Evolutionary conservation across 1,140 invertebrate genomes (phyloP).

Genomic region (Drosophila teissieri): DNA sequence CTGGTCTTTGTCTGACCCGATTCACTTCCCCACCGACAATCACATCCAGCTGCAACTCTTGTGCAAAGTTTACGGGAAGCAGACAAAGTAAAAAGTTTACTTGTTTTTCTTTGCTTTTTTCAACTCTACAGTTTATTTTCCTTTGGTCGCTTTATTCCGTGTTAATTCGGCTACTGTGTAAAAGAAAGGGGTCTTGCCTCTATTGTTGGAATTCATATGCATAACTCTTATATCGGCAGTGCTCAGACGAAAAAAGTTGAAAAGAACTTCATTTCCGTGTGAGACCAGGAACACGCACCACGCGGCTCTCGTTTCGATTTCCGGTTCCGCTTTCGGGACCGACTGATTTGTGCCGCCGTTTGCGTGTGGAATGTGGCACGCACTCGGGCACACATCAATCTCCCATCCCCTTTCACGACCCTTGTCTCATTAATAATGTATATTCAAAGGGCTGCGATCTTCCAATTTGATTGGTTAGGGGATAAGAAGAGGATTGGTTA

Average conservation of each 20-base stretch:
- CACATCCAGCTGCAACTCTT: constrained; percentile 46
- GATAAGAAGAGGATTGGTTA: constrained; percentile 9
- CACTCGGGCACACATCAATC: constrained; percentile 38
- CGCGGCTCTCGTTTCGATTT: constrained; percentile 62
- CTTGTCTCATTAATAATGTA: constrained; percentile 57
- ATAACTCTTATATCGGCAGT: constrained; percentile 29
- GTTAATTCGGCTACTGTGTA: constrained; percentile 15
- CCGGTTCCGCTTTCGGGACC: constrained; percentile 54
- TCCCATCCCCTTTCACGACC: not conserved
- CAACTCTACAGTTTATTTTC: not conserved
- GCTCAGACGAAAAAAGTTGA: constrained; percentile 1
- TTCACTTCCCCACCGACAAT: constrained; percentile 2
- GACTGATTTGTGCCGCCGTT: constrained; percentile 27
- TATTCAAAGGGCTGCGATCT: constrained; percentile 16
- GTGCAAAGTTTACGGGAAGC: constrained; percentile 43
- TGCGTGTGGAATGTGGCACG: constrained; percentile 55
- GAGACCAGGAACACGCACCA: constrained; percentile 54
- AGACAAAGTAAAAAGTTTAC: constrained; percentile 67
- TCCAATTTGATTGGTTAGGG: constrained; percentile 27
- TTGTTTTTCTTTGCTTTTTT: constrained; percentile 23
- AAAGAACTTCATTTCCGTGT: constrained; percentile 60
- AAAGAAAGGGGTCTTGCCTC: not conserved
- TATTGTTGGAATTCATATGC: constrained; percentile 48
- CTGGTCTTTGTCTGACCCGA: constrained; percentile 10
- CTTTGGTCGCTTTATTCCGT: constrained; percentile 5